phyloP scores from a whole-genome alignment of 1,140 invertebrate species.

The Lepidurus packardi region DNA sequence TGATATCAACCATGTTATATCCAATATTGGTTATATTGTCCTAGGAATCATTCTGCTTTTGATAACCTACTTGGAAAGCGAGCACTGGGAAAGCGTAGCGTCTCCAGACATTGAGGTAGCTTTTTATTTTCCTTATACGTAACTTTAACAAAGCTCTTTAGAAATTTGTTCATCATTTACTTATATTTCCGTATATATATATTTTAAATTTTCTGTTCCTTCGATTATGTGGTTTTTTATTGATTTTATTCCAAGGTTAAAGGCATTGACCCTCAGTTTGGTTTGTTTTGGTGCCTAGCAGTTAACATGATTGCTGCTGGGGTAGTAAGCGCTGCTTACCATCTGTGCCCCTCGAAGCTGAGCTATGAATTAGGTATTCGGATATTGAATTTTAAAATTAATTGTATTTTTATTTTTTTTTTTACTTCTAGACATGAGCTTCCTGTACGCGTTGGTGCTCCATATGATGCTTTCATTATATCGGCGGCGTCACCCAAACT shows the following conservation, averaged over 20 bases:
- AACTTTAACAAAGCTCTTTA: too few species aligned
- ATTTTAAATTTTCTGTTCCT: too few species aligned
- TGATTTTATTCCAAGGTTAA: not conserved
- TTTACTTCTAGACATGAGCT: not conserved
- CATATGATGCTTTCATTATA: slow-evolving; percentile 6
- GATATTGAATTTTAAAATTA: not conserved
- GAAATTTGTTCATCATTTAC: too few species aligned
- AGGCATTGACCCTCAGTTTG: not conserved
- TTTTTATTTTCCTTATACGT: not conserved
- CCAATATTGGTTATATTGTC: not conserved
- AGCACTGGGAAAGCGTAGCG: not conserved
- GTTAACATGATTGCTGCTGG: not conserved
- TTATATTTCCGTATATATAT: too few species aligned
- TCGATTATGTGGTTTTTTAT: too few species aligned
- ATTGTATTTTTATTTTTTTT: not conserved
- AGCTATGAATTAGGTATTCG: not conserved
- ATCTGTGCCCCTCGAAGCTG: not conserved
- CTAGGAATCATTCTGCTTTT: not conserved
- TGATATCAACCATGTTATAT: not conserved
- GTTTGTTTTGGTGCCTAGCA: not conserved
- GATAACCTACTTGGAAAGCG: not conserved
- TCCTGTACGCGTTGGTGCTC: not conserved
- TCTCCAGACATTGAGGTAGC: not conserved
- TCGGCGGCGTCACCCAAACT: not conserved
- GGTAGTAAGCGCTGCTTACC: not conserved